These are phyloP conservation scores for Cettia cetti DNA, from an alignment of 2,113 vertebrate genomes.

Conservation along the genomic window DNA sequence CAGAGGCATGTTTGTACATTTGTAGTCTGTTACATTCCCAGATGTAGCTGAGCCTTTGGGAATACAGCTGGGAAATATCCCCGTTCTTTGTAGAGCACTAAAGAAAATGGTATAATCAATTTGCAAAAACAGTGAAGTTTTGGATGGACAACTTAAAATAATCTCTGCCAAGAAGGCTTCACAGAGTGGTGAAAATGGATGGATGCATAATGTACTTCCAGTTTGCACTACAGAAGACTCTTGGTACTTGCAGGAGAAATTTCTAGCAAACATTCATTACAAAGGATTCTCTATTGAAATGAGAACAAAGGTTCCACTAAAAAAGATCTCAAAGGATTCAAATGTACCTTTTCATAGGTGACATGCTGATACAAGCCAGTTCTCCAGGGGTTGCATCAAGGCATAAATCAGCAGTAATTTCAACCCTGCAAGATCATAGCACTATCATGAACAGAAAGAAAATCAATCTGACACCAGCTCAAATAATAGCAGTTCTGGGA, in stretches of 20 bases:
- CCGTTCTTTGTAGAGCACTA: neutral
- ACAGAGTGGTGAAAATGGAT: neutral
- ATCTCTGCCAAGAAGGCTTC: neutral
- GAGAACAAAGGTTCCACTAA: conserved; percentile 20
- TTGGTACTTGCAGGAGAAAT: conserved; percentile 26
- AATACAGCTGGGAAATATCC: neutral
- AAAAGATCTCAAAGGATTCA: conserved; percentile 52
- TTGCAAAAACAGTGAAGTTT: neutral
- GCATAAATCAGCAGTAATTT: conserved; percentile 45
- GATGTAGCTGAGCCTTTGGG: neutral
- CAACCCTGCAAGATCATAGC: conserved; percentile 33
- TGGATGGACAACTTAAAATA: neutral
- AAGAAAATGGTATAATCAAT: neutral
- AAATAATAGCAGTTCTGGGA: conserved; percentile 51
- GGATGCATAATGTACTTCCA: neutral
- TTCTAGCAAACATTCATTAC: conserved; percentile 43
- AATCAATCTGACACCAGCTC: conserved; percentile 61
- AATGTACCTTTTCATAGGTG: conserved; percentile 41
- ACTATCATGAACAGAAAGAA: conserved; percentile 43
- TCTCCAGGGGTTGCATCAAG: conserved; percentile 23
- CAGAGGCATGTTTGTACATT: neutral
- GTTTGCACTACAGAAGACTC: neutral
- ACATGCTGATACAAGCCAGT: conserved; percentile 42
- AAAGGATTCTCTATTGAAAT: conserved; percentile 12
- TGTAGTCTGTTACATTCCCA: neutral